Percentiles rank a stretch among this genome's conserved stretches.
These are phyloP conservation scores for Pteronura brasiliensis DNA, from an alignment of 2,113 vertebrate species.

Conservation along the genomic window DNA sequence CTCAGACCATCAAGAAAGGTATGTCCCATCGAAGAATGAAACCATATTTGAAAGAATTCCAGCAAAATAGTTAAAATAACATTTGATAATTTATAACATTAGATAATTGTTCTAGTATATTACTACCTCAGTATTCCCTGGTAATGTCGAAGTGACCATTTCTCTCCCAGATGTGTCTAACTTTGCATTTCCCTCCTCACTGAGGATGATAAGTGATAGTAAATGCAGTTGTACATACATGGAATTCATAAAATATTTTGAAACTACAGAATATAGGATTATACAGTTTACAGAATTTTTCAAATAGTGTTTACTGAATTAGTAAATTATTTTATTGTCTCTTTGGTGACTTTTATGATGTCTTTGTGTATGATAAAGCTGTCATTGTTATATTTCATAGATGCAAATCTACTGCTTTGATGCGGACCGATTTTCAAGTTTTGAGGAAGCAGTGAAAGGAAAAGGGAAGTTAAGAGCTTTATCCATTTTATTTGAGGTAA, in stretches of 20 bases:
- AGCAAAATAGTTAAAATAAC: not conserved
- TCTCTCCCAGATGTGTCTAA: not conserved
- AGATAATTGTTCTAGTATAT: not conserved
- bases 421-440: slow-evolving; percentile 84
- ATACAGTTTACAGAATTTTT: not conserved
- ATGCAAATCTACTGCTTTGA: slow-evolving; percentile 99
- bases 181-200: not conserved
- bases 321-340: not conserved
- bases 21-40: not conserved
- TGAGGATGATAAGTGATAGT: not conserved
- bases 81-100: not conserved
- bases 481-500: slow-evolving; percentile 95
- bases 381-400: slow-evolving; percentile 81
- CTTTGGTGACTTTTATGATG: not conserved
- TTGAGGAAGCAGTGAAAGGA: slow-evolving; percentile 90
- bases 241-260: not conserved
- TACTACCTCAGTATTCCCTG: not conserved
- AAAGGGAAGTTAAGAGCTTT: slow-evolving; percentile 92
- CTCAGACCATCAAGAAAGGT: not conserved
- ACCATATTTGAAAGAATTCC: not conserved
- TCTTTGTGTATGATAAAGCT: slow-evolving; percentile 29
- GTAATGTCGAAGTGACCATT: not conserved
- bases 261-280: not conserved
- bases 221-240: not conserved
- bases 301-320: not conserved